A percentile compares a stretch with the other conserved stretches of the same genome.
phyloP scores from a whole-genome alignment of 1,140 invertebrate species.

The Caenorhabditis brenneri region DNA sequence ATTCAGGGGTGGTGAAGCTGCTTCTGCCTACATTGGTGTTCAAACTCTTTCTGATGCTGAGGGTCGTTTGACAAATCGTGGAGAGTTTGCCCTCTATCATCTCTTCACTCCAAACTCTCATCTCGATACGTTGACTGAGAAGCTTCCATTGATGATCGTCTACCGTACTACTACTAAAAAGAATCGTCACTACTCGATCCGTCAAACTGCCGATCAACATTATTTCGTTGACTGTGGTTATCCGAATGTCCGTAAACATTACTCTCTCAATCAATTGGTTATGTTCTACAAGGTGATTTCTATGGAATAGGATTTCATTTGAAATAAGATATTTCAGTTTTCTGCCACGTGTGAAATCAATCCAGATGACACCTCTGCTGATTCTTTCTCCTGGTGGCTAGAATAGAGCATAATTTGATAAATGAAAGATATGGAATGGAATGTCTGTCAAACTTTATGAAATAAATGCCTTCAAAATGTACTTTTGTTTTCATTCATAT shows the following conservation, averaged over 20 bases:
- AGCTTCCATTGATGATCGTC: background rate
- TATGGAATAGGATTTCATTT: background rate
- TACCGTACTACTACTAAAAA: conserved; percentile 32
- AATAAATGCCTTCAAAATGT: too few species aligned
- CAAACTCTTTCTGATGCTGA: background rate
- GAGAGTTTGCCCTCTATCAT: conserved; percentile 26
- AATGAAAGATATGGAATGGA: too few species aligned
- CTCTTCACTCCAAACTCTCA: background rate
- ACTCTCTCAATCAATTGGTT: conserved; percentile 10
- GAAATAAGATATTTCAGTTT: background rate
- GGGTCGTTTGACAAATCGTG: background rate
- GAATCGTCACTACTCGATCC: conserved; percentile 35
- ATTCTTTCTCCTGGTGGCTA: conserved; percentile 22
- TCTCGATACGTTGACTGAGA: background rate
- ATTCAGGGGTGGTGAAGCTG: background rate
- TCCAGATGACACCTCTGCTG: conserved; percentile 25
- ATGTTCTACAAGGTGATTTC: conserved; percentile 3
- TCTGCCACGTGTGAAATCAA: conserved; percentile 23
- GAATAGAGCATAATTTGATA: background rate
- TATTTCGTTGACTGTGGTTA: conserved; percentile 23
- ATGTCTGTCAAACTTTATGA: too few species aligned
- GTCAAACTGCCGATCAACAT: background rate
- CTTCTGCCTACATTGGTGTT: conserved; percentile 12
- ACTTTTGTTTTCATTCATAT: too few species aligned
- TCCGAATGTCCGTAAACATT: conserved; percentile 30